phyloP scores from a whole-genome alignment of 1,140 invertebrate genomes.

The Zaprionus lachaisei region DNA sequence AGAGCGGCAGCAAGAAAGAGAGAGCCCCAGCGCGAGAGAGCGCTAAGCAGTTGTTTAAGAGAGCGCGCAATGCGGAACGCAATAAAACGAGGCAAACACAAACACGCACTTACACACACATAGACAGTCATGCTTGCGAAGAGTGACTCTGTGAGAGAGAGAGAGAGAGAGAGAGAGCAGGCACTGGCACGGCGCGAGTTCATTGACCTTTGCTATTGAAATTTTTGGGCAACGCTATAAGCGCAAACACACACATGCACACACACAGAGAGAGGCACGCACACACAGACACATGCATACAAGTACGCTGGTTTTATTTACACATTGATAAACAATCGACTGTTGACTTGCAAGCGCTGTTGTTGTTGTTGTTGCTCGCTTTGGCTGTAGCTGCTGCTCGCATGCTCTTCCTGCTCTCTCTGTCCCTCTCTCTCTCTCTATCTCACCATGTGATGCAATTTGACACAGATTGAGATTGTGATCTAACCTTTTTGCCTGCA shows the following conservation, averaged over 20 bases:
- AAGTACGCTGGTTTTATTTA: slow-evolving; percentile 59
- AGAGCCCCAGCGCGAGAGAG: slow-evolving; percentile 18
- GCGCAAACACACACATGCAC: slow-evolving; percentile 44
- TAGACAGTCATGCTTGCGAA: slow-evolving; percentile 11
- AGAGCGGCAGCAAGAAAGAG: slow-evolving; percentile 28
- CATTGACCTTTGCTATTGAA: slow-evolving; percentile 84
- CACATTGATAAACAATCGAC: slow-evolving; percentile 79
- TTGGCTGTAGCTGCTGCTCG: slow-evolving; percentile 25
- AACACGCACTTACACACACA: not conserved
- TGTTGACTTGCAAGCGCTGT: slow-evolving; percentile 55
- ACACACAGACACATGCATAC: slow-evolving; percentile 5
- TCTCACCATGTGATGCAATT: slow-evolving; percentile 41
- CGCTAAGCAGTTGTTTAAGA: slow-evolving; percentile 8
- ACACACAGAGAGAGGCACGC: not conserved
- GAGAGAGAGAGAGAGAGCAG: slow-evolving; percentile 27
- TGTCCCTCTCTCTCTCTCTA: not conserved
- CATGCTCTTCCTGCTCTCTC: slow-evolving; percentile 32
- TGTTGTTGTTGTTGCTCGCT: slow-evolving; percentile 19
- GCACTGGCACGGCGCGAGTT: slow-evolving; percentile 60
- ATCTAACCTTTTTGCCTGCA: slow-evolving; percentile 41
- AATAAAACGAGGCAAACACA: slow-evolving; percentile 22
- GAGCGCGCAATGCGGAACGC: slow-evolving; percentile 53
- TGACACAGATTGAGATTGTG: slow-evolving; percentile 50
- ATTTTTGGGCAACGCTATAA: slow-evolving; percentile 77
- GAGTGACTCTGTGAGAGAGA: slow-evolving; percentile 12